These are phyloP conservation scores for Sarcophaga rosellei DNA, from an alignment of 2,888 invertebrate species.

Conservation along the genomic window DNA sequence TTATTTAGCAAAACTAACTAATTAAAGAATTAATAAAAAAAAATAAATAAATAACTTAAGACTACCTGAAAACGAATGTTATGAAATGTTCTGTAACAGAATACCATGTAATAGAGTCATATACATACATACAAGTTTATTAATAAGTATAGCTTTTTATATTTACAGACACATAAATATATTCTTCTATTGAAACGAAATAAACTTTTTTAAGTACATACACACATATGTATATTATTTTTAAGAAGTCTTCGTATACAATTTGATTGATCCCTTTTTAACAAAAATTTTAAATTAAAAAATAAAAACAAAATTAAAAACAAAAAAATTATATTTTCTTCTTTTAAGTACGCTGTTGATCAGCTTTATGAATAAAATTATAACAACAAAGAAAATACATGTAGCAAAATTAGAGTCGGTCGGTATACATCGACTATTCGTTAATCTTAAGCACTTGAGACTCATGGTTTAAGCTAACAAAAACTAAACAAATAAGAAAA, in stretches of 20 bases:
- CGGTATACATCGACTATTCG: background rate
- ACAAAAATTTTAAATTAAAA: background rate
- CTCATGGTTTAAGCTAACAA: background rate
- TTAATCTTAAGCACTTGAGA: background rate
- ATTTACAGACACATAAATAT: slow-evolving; percentile 22
- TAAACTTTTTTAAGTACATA: background rate
- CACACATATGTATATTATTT: slow-evolving; percentile 23
- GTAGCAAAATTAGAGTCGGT: background rate
- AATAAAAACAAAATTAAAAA: slow-evolving; percentile 37
- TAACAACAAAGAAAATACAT: slow-evolving; percentile 11
- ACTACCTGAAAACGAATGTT: slow-evolving; percentile 23
- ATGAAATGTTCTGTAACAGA: slow-evolving; percentile 19
- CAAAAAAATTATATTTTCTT: slow-evolving; percentile 18
- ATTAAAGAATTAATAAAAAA: slow-evolving; percentile 4
- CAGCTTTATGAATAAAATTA: slow-evolving; percentile 57
- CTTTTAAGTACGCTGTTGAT: slow-evolving; percentile 63
- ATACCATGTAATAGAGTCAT: slow-evolving; percentile 6
- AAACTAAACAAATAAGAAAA: background rate
- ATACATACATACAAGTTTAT: background rate
- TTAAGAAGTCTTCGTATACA: slow-evolving; percentile 56
- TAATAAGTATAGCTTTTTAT: slow-evolving; percentile 22
- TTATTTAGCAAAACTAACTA: slow-evolving; percentile 17
- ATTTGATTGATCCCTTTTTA: slow-evolving; percentile 66
- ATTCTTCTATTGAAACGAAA: slow-evolving; percentile 4
- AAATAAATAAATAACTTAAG: slow-evolving; percentile 20